phyloP scores from a whole-genome alignment of 1,140 invertebrate genomes.

The Drosophila elegans region DNA sequence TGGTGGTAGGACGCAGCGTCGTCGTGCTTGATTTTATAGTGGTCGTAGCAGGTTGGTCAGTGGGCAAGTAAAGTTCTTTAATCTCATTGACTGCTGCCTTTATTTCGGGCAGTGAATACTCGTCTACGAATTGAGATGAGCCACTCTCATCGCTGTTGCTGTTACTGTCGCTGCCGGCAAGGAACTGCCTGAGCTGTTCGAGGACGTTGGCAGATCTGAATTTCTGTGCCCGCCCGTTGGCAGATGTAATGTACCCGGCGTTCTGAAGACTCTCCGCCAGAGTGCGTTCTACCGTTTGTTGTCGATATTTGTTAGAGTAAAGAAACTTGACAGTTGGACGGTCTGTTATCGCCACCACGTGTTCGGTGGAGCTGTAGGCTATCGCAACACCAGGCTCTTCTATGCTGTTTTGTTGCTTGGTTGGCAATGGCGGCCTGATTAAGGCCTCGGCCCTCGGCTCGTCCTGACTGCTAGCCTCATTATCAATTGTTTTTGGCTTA shows the following conservation, averaged over 20 bases:
- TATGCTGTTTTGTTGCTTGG: constrained; percentile 66
- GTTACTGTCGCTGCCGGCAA: constrained; percentile 58
- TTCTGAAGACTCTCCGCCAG: constrained; percentile 77
- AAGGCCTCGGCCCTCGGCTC: constrained; percentile 71
- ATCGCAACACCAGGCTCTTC: constrained; percentile 33
- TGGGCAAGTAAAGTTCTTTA: constrained; percentile 41
- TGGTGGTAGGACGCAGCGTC: constrained; percentile 34
- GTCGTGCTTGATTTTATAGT: constrained; percentile 25
- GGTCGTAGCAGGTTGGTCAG: constrained; percentile 15
- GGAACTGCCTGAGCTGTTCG: constrained; percentile 73
- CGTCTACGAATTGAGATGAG: constrained; percentile 77
- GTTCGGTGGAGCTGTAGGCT: constrained; percentile 49
- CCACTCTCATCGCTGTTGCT: constrained; percentile 70
- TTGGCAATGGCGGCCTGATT: constrained; percentile 38
- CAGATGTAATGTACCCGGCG: constrained; percentile 67
- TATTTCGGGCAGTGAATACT: constrained; percentile 60
- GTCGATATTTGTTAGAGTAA: constrained; percentile 77
- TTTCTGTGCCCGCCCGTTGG: constrained; percentile 39
- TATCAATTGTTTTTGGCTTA: constrained; percentile 58
- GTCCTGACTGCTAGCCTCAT: constrained; percentile 49
- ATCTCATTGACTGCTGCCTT: constrained; percentile 68
- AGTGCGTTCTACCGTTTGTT: constrained; percentile 67
- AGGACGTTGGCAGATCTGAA: constrained; percentile 56
- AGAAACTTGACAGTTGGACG: constrained; percentile 69
- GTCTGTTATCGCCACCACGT: constrained; percentile 59